A percentile compares a stretch with the other conserved stretches of the same genome.
Evolutionary conservation across 2,888 invertebrate genomes (phyloP).

Genomic region (Morpho helenor): DNA sequence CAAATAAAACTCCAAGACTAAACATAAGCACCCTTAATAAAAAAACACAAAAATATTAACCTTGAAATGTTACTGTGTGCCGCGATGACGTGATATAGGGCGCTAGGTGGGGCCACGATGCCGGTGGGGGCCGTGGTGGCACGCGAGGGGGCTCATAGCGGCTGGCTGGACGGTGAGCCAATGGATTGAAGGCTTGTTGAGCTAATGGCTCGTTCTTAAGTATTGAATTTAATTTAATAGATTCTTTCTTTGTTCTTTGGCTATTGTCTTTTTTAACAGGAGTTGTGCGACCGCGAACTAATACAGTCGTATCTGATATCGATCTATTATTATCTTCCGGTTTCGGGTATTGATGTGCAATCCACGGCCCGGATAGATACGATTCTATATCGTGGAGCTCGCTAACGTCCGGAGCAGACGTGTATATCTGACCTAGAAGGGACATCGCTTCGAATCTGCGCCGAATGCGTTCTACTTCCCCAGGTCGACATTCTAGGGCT

Average conservation of each 20-base stretch:
- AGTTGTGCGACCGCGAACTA: slow-evolving; percentile 50
- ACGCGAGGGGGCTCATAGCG: slow-evolving; percentile 86
- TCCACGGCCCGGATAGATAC: slow-evolving; percentile 88
- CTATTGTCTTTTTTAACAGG: slow-evolving; percentile 68
- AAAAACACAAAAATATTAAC: slow-evolving; percentile 66
- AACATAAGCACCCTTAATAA: slow-evolving; percentile 36
- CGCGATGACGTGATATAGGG: slow-evolving; percentile 76
- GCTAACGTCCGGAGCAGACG: slow-evolving; percentile 88
- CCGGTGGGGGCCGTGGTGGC: slow-evolving; percentile 73
- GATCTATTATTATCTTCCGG: slow-evolving; percentile 84
- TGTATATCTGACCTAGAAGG: slow-evolving; percentile 87
- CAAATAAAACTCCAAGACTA: slow-evolving; percentile 60
- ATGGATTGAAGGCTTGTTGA: slow-evolving; percentile 86
- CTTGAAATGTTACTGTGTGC: slow-evolving; percentile 87
- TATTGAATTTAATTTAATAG: slow-evolving; percentile 73
- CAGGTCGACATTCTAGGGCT: slow-evolving; percentile 74
- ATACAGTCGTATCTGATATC: slow-evolving; percentile 61
- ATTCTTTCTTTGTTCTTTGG: slow-evolving; percentile 45
- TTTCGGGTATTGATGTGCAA: slow-evolving; percentile 88
- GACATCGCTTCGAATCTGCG: slow-evolving; percentile 86
- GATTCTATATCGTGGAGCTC: slow-evolving; percentile 88
- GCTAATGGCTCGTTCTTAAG: slow-evolving; percentile 76
- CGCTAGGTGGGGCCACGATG: slow-evolving; percentile 63
- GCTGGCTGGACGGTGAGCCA: slow-evolving; percentile 85
- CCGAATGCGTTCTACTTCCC: slow-evolving; percentile 86